Conservation (phyloP, 2,113 vertebrate genomes). For the Grus americana region DNA sequence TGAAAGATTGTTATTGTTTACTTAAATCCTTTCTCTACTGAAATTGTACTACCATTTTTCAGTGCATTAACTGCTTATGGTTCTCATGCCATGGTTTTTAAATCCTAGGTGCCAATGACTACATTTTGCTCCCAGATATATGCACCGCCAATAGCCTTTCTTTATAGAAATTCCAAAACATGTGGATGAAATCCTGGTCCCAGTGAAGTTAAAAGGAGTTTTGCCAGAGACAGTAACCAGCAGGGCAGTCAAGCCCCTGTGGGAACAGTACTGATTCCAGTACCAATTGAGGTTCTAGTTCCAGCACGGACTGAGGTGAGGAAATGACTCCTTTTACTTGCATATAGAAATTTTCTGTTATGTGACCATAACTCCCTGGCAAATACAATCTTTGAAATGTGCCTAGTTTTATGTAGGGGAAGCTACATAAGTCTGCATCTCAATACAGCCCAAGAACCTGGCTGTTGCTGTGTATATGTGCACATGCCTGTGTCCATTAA, state of each 20-base stretch:
- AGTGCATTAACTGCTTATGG: conserved; percentile 18
- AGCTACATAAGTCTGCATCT: neutral
- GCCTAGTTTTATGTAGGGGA: neutral
- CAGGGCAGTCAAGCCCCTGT: neutral
- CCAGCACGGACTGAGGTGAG: neutral
- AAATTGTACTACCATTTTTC: neutral
- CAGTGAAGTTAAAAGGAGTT: neutral
- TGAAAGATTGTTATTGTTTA: conserved; percentile 68
- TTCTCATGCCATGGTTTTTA: neutral
- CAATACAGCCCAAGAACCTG: neutral
- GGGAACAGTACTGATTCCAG: neutral
- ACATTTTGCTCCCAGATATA: neutral
- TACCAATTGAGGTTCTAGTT: neutral
- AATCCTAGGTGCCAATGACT: neutral
- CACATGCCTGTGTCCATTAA: neutral
- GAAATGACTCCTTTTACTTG: neutral
- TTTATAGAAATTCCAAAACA: neutral
- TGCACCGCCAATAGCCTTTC: neutral
- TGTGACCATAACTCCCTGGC: neutral
- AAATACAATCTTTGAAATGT: neutral
- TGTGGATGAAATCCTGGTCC: neutral
- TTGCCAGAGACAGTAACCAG: neutral
- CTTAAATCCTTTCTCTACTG: conserved; percentile 29
- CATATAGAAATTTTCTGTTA: neutral
- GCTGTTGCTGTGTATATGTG: neutral